Evolutionary conservation across 2,888 invertebrate genomes (phyloP), one percentile per base, ranked within the genome.

Genomic region (Tetranychus piercei): DNA sequence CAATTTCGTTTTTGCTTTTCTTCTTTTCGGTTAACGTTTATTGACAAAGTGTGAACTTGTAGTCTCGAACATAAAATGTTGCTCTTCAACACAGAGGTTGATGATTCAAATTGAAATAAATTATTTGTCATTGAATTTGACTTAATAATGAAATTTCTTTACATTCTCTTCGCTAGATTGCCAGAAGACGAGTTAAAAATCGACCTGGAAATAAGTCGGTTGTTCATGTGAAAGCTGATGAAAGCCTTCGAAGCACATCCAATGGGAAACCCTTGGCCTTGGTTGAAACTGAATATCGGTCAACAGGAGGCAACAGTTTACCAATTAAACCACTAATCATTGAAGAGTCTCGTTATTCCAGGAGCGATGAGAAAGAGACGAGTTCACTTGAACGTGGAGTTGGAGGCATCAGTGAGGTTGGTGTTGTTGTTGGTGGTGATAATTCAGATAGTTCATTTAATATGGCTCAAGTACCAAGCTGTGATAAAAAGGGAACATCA

Each of bases 221-320:
- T 9, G 69, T 69, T 22, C 69, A 69, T 23, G 69, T 69, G 22
- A 69, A 69, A 69, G 34, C 69, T 1, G 69, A 69, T 69, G 69
- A 69, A 18, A 69, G 69, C 20, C 11, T 69, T 5, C 69, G 69
- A 20, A 69, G 34, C 11, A 69, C 69, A 69, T 69, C 22, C 4
- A 69, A 69, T 69, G 69, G 69, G 1, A 69, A 69, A 69, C 69
- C 69, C 11, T 23, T 69, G 20, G 69, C 69, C n/a, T 69, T 69
- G 22, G 69, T 69, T 9, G 69, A 20, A 6, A 69, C 69, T 23
- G 69, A 69, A 23, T 69, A 23, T 69, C 34, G 11, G 6, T 11
- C n/a, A n/a, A 15, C 11, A 15, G 55, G 55, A 15, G 55, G 55
- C 15, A 55, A 55, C 15, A 55, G 6, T 55, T 55, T 15, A 15